Conservation (phyloP, 2,888 invertebrate genomes). For the Hemicrepidius hirtus region DNA sequence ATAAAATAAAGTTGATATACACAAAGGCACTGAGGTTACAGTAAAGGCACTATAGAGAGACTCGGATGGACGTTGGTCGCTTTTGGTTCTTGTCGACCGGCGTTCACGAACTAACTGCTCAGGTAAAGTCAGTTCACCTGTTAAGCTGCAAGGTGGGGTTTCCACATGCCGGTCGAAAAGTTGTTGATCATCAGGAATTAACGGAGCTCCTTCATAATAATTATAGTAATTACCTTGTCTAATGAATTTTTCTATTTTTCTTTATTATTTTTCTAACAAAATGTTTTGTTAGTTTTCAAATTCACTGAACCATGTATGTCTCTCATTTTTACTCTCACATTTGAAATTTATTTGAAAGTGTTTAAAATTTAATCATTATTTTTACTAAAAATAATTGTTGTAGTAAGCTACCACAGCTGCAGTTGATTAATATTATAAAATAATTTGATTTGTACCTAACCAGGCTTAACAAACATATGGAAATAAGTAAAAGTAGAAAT, state of each 20-base stretch:
- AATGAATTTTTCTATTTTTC: constrained; percentile 4
- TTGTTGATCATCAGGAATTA: constrained; percentile 14
- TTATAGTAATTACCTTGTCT: constrained; percentile 7
- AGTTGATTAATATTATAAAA: too few relatives aligned
- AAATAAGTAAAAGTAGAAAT: too few relatives aligned
- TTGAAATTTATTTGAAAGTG: too few relatives aligned
- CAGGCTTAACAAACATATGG: too few relatives aligned
- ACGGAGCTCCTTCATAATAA: constrained; percentile 5
- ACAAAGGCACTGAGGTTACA: constrained; percentile 22
- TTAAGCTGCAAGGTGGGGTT: constrained; percentile 65
- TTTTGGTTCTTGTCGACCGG: constrained; percentile 55
- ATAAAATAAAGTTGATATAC: not conserved
- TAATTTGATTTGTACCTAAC: too few relatives aligned
- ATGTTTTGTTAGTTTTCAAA: not conserved
- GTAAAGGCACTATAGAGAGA: constrained; percentile 23
- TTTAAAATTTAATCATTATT: too few relatives aligned
- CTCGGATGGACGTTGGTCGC: constrained; percentile 10
- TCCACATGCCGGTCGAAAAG: constrained; percentile 50
- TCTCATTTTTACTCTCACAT: too few relatives aligned
- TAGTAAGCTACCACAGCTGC: too few relatives aligned
- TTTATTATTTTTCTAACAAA: not conserved
- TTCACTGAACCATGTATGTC: not conserved
- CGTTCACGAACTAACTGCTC: constrained; percentile 63
- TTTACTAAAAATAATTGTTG: too few relatives aligned
- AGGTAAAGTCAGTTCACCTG: constrained; percentile 69